Conservation (phyloP, 2,797 vertebrate genomes). For the Gadopsis bispinosus region DNA sequence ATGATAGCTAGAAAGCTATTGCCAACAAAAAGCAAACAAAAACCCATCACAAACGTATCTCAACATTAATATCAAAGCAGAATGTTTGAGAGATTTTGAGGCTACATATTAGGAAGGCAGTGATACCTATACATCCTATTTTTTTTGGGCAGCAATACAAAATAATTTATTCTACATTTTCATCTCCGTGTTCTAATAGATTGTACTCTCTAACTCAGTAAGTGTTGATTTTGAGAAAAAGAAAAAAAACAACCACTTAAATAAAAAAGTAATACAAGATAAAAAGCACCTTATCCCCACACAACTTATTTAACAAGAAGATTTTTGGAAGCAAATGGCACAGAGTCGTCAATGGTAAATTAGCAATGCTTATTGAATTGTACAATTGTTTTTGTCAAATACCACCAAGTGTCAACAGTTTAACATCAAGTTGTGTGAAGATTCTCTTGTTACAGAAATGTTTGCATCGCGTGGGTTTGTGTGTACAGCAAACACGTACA, state of each 20-base stretch:
- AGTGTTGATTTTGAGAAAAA: constrained; percentile 66
- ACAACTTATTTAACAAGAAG: constrained; percentile 60
- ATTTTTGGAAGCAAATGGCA: constrained; percentile 81
- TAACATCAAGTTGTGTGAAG: constrained; percentile 49
- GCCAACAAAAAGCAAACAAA: constrained; percentile 55
- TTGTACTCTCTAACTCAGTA: constrained; percentile 77
- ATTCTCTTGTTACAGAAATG: constrained; percentile 42
- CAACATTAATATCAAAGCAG: constrained; percentile 72
- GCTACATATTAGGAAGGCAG: constrained; percentile 80
- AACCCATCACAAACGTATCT: constrained; percentile 49
- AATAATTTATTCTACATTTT: constrained; percentile 82
- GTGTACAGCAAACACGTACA: constrained; percentile 44
- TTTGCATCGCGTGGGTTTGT: constrained; percentile 57
- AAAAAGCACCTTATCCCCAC: constrained; percentile 78
- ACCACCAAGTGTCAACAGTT: constrained; percentile 57
- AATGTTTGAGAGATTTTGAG: constrained; percentile 73
- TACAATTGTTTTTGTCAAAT: constrained; percentile 48
- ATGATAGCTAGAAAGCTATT: constrained; percentile 62
- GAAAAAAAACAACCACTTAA: constrained; percentile 74
- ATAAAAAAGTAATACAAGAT: constrained; percentile 75
- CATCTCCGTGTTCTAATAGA: constrained; percentile 76
- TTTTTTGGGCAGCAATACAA: constrained; percentile 77
- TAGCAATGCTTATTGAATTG: constrained; percentile 58
- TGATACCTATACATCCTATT: constrained; percentile 76
- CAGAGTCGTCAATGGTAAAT: constrained; percentile 69